These are phyloP conservation scores for Axis porcinus DNA, from an alignment of 2,113 vertebrate genomes.

Conservation along the genomic window DNA sequence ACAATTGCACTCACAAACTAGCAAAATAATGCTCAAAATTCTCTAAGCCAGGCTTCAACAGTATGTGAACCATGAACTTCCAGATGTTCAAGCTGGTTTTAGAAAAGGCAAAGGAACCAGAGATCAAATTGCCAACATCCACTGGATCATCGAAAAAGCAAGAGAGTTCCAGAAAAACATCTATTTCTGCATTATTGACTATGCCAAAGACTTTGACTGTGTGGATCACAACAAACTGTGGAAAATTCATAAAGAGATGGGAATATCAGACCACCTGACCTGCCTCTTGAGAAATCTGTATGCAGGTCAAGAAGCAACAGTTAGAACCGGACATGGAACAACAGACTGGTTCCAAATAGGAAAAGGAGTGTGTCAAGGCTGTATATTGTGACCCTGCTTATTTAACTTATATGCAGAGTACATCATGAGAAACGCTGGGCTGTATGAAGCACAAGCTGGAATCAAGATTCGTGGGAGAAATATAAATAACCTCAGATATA, in stretches of 20 bases:
- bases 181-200: background rate
- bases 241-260: background rate
- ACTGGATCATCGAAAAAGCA: background rate
- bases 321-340: background rate
- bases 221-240: background rate
- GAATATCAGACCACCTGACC: background rate
- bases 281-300: background rate
- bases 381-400: background rate
- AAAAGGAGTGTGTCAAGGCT: background rate
- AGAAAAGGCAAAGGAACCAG: background rate
- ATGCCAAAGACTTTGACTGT: background rate
- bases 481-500: background rate
- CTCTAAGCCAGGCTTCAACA: background rate
- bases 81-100: background rate
- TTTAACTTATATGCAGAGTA: accelerated
- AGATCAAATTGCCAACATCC: background rate
- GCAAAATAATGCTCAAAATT: background rate
- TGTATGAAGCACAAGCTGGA: background rate
- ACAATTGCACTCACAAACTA: background rate
- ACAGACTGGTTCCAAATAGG: background rate
- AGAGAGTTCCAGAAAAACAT: background rate
- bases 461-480: background rate
- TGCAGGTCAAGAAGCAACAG: background rate
- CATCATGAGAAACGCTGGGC: background rate
- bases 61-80: background rate